Percentiles rank a stretch among this genome's conserved stretches.
Evolutionary conservation across 2,888 invertebrate species (phyloP).

Genomic region (Mongoloraphidia duomilia): DNA sequence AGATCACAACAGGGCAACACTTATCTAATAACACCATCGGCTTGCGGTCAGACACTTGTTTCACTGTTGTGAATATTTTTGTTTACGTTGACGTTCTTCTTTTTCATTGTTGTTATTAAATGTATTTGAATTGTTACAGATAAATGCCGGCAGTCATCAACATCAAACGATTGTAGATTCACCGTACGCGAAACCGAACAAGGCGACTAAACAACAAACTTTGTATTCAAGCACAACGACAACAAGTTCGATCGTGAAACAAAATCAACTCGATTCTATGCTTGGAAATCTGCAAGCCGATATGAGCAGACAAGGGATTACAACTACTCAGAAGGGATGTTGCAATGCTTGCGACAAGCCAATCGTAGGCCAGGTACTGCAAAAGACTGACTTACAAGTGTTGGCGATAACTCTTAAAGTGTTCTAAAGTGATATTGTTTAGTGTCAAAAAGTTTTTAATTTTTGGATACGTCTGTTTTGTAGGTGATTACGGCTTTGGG

Average conservation of each 20-base stretch:
- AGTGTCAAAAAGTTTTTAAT: neutral
- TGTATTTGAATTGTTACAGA: constrained; percentile 29
- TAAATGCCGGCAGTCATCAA: constrained; percentile 45
- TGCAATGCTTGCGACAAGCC: constrained; percentile 98
- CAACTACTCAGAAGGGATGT: constrained; percentile 97
- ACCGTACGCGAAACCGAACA: constrained; percentile 53
- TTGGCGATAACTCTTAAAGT: neutral
- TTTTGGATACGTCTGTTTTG: constrained; percentile 6
- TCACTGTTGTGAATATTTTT: no score
- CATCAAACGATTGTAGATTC: constrained; percentile 51
- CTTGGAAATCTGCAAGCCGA: constrained; percentile 88
- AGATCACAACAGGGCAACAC: no score
- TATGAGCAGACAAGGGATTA: constrained; percentile 98
- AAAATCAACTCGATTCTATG: constrained; percentile 54
- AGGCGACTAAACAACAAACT: constrained; percentile 39
- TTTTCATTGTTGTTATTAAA: no score
- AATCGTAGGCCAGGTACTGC: constrained; percentile 83
- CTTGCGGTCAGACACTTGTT: no score
- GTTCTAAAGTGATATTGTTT: neutral
- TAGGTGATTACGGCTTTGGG: constrained; percentile 91
- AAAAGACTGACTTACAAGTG: neutral
- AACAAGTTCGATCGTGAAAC: constrained; percentile 28
- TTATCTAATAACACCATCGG: no score
- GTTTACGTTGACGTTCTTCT: no score
- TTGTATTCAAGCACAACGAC: constrained; percentile 25